phyloP scores from a whole-genome alignment of 2,888 invertebrate species.

The Drosophila quinaria region DNA sequence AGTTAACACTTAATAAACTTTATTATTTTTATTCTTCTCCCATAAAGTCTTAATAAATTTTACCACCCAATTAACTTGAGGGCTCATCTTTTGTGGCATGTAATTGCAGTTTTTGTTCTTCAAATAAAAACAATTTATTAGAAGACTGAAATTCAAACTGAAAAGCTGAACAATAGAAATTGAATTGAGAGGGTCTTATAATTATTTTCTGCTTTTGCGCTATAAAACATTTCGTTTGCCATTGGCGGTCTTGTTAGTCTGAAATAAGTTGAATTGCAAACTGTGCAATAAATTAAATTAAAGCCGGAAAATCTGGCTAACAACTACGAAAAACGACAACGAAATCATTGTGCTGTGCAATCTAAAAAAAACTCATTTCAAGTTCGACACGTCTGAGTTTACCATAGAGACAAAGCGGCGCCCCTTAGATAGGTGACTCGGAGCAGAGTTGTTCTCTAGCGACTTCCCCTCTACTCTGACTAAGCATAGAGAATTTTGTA shows the following conservation, averaged over 20 bases:
- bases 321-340: constrained; percentile 6
- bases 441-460: neutral
- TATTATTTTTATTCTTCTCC: neutral
- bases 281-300: constrained; percentile 14
- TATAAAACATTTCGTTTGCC: neutral
- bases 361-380: constrained; percentile 39
- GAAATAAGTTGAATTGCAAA: constrained; percentile 18
- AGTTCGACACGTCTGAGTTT: constrained; percentile 44
- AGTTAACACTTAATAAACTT: neutral
- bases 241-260: neutral
- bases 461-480: neutral
- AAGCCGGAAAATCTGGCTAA: constrained; percentile 13
- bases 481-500: neutral
- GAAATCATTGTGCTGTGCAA: constrained; percentile 6
- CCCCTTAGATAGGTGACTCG: constrained; percentile 6
- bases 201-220: neutral
- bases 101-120: neutral
- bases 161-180: neutral
- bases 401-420: constrained; percentile 25
- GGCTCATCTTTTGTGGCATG: neutral
- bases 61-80: neutral
- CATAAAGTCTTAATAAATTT: neutral
- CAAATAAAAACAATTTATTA: neutral
- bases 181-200: neutral
- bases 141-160: neutral